Conservation (phyloP, 2,113 vertebrate species). For the Oryzias celebensis region DNA sequence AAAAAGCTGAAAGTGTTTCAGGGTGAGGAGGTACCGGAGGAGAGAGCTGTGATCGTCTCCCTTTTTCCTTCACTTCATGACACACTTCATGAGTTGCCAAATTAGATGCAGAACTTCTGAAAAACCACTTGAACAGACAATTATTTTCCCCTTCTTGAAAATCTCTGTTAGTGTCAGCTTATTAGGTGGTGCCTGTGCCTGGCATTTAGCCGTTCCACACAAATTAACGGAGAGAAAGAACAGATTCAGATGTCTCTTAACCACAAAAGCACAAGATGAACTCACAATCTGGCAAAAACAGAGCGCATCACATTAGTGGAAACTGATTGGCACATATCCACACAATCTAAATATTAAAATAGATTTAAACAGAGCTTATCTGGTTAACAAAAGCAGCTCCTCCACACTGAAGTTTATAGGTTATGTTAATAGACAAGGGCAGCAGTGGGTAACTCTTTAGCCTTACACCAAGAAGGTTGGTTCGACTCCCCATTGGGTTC, state of each 20-base stretch:
- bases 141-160: constrained; percentile 53
- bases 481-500: no score
- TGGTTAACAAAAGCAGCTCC: no score
- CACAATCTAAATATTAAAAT: no score
- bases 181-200: constrained; percentile 61
- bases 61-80: constrained; percentile 39
- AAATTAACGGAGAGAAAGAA: constrained; percentile 32
- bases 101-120: constrained; percentile 59
- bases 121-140: constrained; percentile 66
- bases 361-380: no score
- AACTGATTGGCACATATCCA: background rate
- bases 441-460: no score
- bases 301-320: constrained; percentile 6
- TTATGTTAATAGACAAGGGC: no score
- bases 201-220: constrained; percentile 58
- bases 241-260: constrained; percentile 19
- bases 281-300: constrained; percentile 12
- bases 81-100: constrained; percentile 63
- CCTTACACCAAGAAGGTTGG: no score
- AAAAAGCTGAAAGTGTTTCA: constrained; percentile 31
- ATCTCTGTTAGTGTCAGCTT: constrained; percentile 49
- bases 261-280: constrained; percentile 5
- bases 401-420: no score
- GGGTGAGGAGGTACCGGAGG: constrained; percentile 51
- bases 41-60: constrained; percentile 44